Evolutionary conservation across 1,140 invertebrate species (phyloP).

Genomic region (Pseudomyrmex concolor): DNA sequence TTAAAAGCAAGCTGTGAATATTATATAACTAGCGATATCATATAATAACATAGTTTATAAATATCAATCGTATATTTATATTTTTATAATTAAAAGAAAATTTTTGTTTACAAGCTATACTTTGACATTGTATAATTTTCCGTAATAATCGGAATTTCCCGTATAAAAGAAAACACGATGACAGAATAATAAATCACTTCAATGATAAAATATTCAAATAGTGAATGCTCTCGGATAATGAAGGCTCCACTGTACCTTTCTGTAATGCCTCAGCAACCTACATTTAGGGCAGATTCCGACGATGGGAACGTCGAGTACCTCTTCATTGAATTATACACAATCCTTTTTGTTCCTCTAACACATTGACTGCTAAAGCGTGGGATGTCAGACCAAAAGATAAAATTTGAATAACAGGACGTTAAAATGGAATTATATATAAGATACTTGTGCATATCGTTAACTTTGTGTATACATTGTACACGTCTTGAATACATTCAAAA

Average conservation of each 20-base stretch:
- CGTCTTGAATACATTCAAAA: not conserved
- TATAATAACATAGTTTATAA: not conserved
- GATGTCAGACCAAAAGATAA: conserved; percentile 3
- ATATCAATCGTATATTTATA: not conserved
- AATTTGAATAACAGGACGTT: not conserved
- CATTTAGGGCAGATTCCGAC: conserved; percentile 11
- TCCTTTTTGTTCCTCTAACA: conserved; percentile 9
- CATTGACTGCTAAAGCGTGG: not conserved
- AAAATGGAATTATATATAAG: not conserved
- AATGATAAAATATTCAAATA: conserved; percentile 53
- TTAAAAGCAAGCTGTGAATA: not conserved
- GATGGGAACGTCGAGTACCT: conserved; percentile 6
- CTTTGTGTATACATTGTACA: not conserved
- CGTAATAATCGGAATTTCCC: conserved; percentile 1
- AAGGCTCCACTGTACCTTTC: not conserved
- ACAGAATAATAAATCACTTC: conserved; percentile 31
- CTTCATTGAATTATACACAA: conserved; percentile 45
- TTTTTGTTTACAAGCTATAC: not conserved
- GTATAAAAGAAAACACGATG: not conserved
- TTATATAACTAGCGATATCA: not conserved
- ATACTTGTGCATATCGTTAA: not conserved
- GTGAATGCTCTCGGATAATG: conserved; percentile 28
- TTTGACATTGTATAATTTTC: not conserved
- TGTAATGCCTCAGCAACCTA: not conserved
- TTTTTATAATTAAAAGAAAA: not conserved